These are phyloP conservation scores for Myiotriccus ornatus DNA, from an alignment of 2,797 vertebrate genomes.

Conservation along the genomic window DNA sequence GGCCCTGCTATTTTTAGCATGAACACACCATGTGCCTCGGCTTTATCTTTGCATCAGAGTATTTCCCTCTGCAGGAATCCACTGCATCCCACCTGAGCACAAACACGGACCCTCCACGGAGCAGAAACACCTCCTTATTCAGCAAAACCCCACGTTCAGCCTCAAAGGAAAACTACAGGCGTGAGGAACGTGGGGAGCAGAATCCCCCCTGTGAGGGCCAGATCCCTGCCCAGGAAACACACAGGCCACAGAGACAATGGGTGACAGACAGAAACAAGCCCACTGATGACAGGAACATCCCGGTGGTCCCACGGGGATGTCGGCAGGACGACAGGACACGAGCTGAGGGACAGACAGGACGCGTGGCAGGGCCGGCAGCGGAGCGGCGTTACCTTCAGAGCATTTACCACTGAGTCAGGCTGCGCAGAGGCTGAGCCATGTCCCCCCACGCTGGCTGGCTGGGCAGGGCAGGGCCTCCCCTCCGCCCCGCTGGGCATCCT, in stretches of 20 bases:
- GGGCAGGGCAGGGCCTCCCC: slow-evolving; percentile 77
- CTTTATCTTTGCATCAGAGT: not conserved
- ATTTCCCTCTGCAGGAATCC: not conserved
- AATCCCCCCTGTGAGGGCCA: not conserved
- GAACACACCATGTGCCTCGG: not conserved
- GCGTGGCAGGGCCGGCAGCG: slow-evolving; percentile 48
- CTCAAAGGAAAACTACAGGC: not conserved
- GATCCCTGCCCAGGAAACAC: not conserved
- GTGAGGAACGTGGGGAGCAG: not conserved
- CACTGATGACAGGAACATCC: slow-evolving; percentile 30
- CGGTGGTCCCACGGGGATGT: slow-evolving; percentile 30
- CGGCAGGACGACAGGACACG: slow-evolving; percentile 35
- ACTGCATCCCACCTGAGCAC: not conserved
- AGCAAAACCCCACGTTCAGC: not conserved
- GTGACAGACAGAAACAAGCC: slow-evolving; percentile 44
- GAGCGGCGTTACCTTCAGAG: slow-evolving; percentile 79
- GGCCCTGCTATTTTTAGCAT: not conserved
- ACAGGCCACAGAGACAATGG: slow-evolving; percentile 56
- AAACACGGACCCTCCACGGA: not conserved
- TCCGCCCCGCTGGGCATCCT: slow-evolving; percentile 80
- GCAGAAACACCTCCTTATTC: not conserved
- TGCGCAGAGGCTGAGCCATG: slow-evolving; percentile 78
- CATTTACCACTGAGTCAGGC: slow-evolving; percentile 81
- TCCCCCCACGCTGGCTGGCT: slow-evolving; percentile 79
- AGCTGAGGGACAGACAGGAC: slow-evolving; percentile 58